Base-by-base conservation (phyloP, 2,888 invertebrate genomes). In the Anthophora plumipes region DNA sequence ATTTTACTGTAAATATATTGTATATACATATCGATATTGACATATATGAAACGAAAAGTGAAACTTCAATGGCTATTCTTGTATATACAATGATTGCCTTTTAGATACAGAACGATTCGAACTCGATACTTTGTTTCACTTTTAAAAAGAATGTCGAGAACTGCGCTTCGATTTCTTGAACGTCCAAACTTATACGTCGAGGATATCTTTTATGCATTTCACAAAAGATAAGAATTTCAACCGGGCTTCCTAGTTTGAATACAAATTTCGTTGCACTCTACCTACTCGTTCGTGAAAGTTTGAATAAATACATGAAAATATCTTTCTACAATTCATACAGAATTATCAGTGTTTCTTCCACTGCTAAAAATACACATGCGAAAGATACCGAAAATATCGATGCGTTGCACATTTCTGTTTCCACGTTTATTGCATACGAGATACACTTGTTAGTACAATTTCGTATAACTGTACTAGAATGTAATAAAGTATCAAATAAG, bases 281-380 rank as follows among this genome's bases (percentile, higher is more conserved):
- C 43, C 46, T 50, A 41, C 50, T n/a, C 43, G 46, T 12, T n/a
- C 22, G 37, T n/a, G n/a, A 37, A 41, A 20, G n/a, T 68, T 60
- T 68, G 74, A 69, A 69, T 75, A 69, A 75, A 69, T 75, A 60
- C 52, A 75, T 55, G 31, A 63, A 20, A 14, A 41, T 43, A 41
- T 25, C 68, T 75, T 43, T 69, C 43, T 54, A 41, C 60, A 17
- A 54, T 54, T 75, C 68, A 46, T 61, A 54, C 7, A 9, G 50
- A 61, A 71, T 61, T 54, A 60, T 63, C 61, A 54, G 31, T 54
- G 54, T 50, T 63, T 43, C 54, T 43, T 52, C 17, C 7, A 14
- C 12, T n/a, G 57, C 31, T 68, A 31, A 46, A 68, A 68, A 68
- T 46, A 57, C 20, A 14, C 20, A 14, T 41, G 43, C 43, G 12